Conservation (phyloP, 1,140 invertebrate genomes). For the Drosophila cardini region DNA sequence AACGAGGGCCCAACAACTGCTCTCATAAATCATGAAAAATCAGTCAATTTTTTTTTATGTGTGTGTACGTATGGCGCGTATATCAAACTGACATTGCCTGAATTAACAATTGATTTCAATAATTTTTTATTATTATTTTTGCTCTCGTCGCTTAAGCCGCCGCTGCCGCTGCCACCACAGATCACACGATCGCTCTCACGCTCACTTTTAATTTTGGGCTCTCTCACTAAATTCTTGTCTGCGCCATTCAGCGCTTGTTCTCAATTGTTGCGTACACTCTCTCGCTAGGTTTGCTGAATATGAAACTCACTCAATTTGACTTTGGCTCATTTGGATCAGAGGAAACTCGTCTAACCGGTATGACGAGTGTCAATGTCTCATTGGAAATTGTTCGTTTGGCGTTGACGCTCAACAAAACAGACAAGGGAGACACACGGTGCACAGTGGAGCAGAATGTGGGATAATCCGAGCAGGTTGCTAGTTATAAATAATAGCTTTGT, state of each 20-base stretch:
- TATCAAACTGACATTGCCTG: conserved; percentile 81
- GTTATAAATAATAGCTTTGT: background rate
- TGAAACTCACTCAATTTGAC: conserved; percentile 60
- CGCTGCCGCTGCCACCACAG: conserved; percentile 21
- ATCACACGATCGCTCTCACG: conserved; percentile 50
- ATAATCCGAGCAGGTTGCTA: background rate
- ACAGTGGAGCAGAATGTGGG: conserved; percentile 50
- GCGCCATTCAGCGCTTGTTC: conserved; percentile 19
- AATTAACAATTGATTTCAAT: conserved; percentile 83
- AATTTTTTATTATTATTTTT: conserved; percentile 83
- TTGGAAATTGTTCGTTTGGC: conserved; percentile 74
- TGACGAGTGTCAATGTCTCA: conserved; percentile 82
- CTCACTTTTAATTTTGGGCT: conserved; percentile 3
- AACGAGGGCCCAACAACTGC: conserved; percentile 34
- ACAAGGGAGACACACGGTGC: conserved; percentile 56
- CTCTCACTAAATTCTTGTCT: conserved; percentile 1
- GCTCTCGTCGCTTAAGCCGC: conserved; percentile 56
- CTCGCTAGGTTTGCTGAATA: conserved; percentile 57
- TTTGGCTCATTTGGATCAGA: conserved; percentile 37
- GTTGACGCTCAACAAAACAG: conserved; percentile 77
- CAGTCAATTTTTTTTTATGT: conserved; percentile 78
- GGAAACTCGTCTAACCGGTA: conserved; percentile 78
- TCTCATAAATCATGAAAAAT: conserved; percentile 82
- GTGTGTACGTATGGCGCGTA: conserved; percentile 35
- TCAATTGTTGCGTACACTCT: background rate